Base-by-base conservation (phyloP, 2,113 vertebrate species). In the Myotis yumanensis region DNA sequence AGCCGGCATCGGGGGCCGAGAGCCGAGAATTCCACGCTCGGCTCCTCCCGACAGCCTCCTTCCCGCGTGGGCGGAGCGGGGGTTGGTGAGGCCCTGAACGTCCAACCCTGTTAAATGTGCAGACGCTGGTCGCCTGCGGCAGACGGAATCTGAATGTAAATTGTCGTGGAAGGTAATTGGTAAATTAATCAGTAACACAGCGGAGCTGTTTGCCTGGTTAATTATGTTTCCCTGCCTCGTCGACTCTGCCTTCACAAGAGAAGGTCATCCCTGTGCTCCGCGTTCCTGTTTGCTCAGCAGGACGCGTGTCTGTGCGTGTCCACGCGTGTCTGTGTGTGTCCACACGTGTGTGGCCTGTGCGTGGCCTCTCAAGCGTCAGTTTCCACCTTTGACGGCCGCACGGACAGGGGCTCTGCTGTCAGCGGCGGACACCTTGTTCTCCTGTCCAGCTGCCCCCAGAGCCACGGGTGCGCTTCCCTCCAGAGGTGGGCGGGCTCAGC, bases 151-250 rank as follows among this genome's bases (percentile, higher is more conserved):
- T 98, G 59, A 94, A 91, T 93, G 93, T 62, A 66, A 97, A 95
- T 91, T 97, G 80, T 43, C 94, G 93, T 77, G 90, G 96, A 95
- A 97, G 86, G 97, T 97, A 98, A 98, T 97, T 97, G 89, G 97
- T 93, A 98, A 98, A 98, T 98, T 97, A 98, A 98, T 98, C 98
- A 97, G 97, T 98, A 97, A 97, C 0, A 20, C 66, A 72, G 86
- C 80, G 93, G 96, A 97, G 96, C 95, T 97, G 89, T 98, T 98
- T 98, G 97, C 97, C 97, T 28, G 28, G 84, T 96, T 98, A 97
- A 98, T 98, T 98, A 97, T 96, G 83, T 97, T 97, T 94, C 51
- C 90, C 64, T 0, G 95, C 98, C 93, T 96, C 96, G 95, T 86
- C 96, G 98, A 97, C 96, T 46, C 69, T 81, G 83, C 35, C 88